These are phyloP conservation scores for Ormyrus rosae DNA, from an alignment of 2,888 invertebrate species.

Conservation along the genomic window DNA sequence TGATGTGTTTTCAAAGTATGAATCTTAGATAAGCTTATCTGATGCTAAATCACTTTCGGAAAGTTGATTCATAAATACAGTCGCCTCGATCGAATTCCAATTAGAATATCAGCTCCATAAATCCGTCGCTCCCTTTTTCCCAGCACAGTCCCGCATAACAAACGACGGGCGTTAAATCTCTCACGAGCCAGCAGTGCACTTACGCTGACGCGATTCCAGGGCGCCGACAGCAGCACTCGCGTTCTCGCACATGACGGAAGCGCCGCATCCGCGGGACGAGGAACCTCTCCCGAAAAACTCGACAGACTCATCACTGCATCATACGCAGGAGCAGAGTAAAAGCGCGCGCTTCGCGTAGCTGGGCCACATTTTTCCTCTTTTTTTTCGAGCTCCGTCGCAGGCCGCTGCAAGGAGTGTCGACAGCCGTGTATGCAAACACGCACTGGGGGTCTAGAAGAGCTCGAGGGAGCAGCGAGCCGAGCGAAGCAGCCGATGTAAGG, in stretches of 20 bases:
- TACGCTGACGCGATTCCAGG: conserved; percentile 5
- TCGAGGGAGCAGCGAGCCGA: neutral
- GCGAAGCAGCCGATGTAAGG: conserved; percentile 37
- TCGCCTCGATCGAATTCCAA: too few species aligned
- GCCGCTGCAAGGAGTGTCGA: neutral
- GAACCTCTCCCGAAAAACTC: neutral
- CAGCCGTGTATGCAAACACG: neutral
- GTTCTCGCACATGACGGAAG: conserved; percentile 2
- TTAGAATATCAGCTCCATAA: too few species aligned
- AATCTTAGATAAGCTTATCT: too few species aligned
- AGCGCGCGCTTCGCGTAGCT: too few species aligned
- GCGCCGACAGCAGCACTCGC: neutral
- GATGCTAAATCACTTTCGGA: too few species aligned
- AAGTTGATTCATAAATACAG: too few species aligned
- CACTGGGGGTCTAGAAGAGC: neutral
- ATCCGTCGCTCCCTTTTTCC: too few species aligned
- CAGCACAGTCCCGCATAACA: neutral
- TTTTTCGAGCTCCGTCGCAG: neutral
- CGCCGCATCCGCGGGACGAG: neutral
- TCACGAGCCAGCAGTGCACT: conserved; percentile 1
- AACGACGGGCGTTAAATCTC: neutral
- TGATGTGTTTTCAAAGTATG: too few species aligned
- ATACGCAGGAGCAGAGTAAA: neutral
- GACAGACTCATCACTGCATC: too few species aligned
- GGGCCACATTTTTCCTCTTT: too few species aligned